phyloP scores from a whole-genome alignment of 2,797 vertebrate species.

The Salmo trutta region DNA sequence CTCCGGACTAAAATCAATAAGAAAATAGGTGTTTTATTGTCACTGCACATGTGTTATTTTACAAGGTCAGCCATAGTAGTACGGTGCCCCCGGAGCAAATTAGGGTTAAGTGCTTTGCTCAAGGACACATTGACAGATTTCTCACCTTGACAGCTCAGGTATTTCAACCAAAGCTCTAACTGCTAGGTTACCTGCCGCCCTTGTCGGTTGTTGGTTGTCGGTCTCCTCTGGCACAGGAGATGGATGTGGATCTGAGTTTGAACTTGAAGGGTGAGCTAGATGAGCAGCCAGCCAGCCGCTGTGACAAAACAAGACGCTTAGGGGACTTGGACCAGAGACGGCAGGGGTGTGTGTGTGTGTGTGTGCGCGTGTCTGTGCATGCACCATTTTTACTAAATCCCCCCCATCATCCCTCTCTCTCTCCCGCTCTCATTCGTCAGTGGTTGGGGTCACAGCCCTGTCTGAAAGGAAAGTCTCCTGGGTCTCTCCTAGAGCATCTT shows the following conservation, averaged over 20 bases:
- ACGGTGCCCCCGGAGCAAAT: too few species aligned
- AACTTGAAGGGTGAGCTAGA: conserved; percentile 63
- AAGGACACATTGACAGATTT: too few species aligned
- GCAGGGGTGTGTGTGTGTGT: conserved; percentile 39
- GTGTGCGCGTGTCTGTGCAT: conserved; percentile 22
- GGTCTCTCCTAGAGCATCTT: conserved; percentile 67
- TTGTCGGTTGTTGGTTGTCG: background rate
- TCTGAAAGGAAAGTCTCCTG: conserved; percentile 69
- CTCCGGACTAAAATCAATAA: too few species aligned
- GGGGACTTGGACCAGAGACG: conserved; percentile 62
- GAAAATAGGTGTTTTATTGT: too few species aligned
- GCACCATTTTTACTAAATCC: conserved; percentile 51
- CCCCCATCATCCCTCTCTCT: conserved; percentile 63
- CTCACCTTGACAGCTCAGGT: too few species aligned
- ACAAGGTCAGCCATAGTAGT: too few species aligned
- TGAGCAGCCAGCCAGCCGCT: conserved; percentile 59
- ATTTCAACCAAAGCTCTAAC: too few species aligned
- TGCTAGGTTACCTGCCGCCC: too few species aligned
- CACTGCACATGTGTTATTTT: too few species aligned
- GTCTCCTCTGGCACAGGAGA: conserved; percentile 1
- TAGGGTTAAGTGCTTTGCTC: too few species aligned
- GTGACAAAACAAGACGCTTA: conserved; percentile 67
- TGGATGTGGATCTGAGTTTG: conserved; percentile 13
- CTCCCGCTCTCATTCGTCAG: conserved; percentile 70
- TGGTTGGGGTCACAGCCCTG: conserved; percentile 71